Evolutionary conservation across 2,797 vertebrate genomes (phyloP).

Genomic region (Setipinna tenuifilis): DNA sequence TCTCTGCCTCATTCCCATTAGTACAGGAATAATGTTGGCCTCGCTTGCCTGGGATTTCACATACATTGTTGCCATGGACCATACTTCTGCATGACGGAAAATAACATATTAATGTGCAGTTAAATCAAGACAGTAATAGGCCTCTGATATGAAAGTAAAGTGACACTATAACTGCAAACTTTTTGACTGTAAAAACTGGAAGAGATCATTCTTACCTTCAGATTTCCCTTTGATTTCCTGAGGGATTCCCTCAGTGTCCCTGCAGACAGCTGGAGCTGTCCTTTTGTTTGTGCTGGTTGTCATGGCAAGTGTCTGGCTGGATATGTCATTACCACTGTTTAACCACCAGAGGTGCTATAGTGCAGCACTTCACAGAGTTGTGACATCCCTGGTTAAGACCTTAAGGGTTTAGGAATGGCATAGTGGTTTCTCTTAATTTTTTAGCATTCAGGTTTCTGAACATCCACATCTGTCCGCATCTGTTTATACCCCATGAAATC

Average conservation of each 20-base stretch:
- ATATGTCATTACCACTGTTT: conserved; percentile 31
- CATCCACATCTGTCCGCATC: neutral
- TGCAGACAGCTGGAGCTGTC: conserved; percentile 36
- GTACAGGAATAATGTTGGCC: conserved; percentile 50
- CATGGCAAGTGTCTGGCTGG: conserved; percentile 53
- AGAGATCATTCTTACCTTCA: neutral
- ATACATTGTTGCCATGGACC: conserved; percentile 40
- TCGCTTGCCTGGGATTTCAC: conserved; percentile 38
- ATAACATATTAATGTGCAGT: neutral
- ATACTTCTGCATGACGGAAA: conserved; percentile 42
- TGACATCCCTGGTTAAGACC: neutral
- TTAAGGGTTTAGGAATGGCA: neutral
- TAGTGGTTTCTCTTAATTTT: neutral
- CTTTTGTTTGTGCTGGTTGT: conserved; percentile 66
- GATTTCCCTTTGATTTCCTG: neutral
- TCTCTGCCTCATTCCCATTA: conserved; percentile 59
- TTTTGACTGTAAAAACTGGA: neutral
- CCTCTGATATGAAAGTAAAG: neutral
- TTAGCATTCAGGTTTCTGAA: neutral
- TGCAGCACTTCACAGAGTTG: neutral
- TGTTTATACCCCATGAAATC: neutral
- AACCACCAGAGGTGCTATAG: neutral
- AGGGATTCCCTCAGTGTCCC: conserved; percentile 34
- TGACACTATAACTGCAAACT: neutral
- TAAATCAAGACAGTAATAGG: no score